phyloP scores from a whole-genome alignment of 2,113 vertebrate species.

The Psophia crepitans region DNA sequence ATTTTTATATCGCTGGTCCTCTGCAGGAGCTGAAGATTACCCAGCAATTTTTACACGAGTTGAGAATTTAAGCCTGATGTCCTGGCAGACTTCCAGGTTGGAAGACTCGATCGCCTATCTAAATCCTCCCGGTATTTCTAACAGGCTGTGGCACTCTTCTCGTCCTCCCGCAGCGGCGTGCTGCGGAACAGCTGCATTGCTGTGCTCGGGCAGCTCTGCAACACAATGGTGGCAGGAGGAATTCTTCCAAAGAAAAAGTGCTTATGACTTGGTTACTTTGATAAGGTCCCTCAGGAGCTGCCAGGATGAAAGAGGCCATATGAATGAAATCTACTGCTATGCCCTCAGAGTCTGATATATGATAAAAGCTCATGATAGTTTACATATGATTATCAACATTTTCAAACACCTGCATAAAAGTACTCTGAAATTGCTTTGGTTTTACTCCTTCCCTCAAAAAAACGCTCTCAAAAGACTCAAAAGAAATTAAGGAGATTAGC shows the following conservation, averaged over 20 bases:
- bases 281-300: not conserved
- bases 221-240: not conserved
- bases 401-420: not conserved
- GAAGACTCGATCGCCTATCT: not conserved
- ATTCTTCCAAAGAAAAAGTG: not conserved
- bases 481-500: not conserved
- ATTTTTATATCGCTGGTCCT: constrained; percentile 42
- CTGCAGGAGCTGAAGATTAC: constrained; percentile 48
- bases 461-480: not conserved
- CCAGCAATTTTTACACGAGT: constrained; percentile 10
- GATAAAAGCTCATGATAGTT: not conserved
- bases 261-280: not conserved
- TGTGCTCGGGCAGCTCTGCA: not conserved
- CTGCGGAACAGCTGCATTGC: not conserved
- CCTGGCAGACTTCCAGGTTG: constrained; percentile 49
- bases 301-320: not conserved
- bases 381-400: not conserved
- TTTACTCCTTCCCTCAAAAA: not conserved
- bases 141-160: constrained; percentile 11
- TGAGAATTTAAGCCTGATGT: constrained; percentile 28
- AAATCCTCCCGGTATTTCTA: constrained; percentile 8
- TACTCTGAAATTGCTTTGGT: not conserved
- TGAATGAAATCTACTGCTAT: not conserved
- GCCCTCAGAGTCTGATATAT: not conserved
- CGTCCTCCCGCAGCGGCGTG: not conserved